Evolutionary conservation across 2,797 vertebrate genomes (phyloP), one percentile per base, ranked within the genome.

Genomic region (Girardinus metallicus): DNA sequence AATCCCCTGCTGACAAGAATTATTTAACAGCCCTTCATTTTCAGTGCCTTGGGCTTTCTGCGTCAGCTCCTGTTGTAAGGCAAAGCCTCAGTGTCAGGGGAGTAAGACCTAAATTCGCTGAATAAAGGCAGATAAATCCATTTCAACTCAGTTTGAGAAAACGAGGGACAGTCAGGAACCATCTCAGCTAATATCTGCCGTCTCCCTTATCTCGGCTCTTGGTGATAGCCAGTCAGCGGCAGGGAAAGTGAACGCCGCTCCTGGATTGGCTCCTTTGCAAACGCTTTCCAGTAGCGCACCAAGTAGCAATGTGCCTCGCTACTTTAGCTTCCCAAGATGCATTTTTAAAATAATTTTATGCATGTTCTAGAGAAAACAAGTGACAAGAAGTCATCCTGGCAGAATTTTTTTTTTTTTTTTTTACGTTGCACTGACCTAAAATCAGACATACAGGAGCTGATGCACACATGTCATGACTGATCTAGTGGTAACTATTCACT

Each of bases 1-100:
- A 90, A 75, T 39, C 83, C 79, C 80, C 78, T 83, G 78, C 87
- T 91, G 88, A 88, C 90, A 90, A 85, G 90, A 85, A 89, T 76
- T 85, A 91, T 93, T 92, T 92, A 90, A 92, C 88, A 92, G 81
- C 83, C 85, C 83, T 87, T 91, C 89, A 86, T 92, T 89, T 91
- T 82, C 75, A 81, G 76, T 1, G 86, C 91, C 87, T 75, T 89
- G 81, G 91, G 90, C 87, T 93, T 90, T 87, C 85, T 88, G 84
- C 91, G 84, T 89, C 88, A 84, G 83, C 87, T 84, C 76, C 55
- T 85, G 83, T 88, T 91, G 90, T 85, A 90, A 87, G 87, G 83
- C 82, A 88, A 90, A 90, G 86, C 80, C 76, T 89, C 75, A 43
- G 77, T 82, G 86, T 92, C 91, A 84, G 77, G 90, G 87, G 89